Percentiles rank a stretch among this genome's conserved stretches.
Evolutionary conservation across 2,113 vertebrate genomes (phyloP).

Genomic region (Corythornis vintsioides): DNA sequence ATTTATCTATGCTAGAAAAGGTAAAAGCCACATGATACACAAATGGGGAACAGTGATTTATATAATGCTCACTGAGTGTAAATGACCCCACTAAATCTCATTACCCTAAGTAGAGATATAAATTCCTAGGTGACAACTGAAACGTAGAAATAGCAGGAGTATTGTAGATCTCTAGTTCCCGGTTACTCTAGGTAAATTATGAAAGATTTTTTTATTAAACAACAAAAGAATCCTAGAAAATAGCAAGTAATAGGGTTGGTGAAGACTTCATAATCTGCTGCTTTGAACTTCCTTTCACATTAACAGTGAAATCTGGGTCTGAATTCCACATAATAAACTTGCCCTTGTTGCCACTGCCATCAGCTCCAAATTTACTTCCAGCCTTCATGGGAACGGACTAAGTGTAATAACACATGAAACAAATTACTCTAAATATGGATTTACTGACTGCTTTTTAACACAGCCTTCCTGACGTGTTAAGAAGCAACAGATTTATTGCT

Average conservation of each 20-base stretch:
- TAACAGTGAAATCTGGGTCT: constrained; percentile 17
- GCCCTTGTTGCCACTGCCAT: constrained; percentile 11
- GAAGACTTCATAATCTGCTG: constrained; percentile 52
- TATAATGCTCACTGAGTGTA: constrained; percentile 25
- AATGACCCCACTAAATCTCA: constrained; percentile 58
- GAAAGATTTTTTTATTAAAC: constrained; percentile 33
- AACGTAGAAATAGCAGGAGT: constrained; percentile 41
- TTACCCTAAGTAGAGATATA: constrained; percentile 63
- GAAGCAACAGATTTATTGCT: neutral
- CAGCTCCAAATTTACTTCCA: constrained; percentile 7
- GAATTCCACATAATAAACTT: constrained; percentile 1
- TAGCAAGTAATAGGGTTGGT: neutral
- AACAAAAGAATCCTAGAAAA: constrained; percentile 23
- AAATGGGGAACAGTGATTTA: constrained; percentile 44
- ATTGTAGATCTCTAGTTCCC: constrained; percentile 49
- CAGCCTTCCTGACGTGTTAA: neutral
- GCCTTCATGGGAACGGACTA: neutral
- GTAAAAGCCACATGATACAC: constrained; percentile 21
- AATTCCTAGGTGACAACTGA: constrained; percentile 57
- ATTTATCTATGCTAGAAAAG: neutral
- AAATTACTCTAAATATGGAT: constrained; percentile 55
- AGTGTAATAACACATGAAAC: constrained; percentile 23
- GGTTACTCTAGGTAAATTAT: constrained; percentile 38
- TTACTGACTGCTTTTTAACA: neutral
- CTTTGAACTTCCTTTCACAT: constrained; percentile 25